phyloP scores from a whole-genome alignment of 2,797 vertebrate species.

The Ispidina lecontei region DNA sequence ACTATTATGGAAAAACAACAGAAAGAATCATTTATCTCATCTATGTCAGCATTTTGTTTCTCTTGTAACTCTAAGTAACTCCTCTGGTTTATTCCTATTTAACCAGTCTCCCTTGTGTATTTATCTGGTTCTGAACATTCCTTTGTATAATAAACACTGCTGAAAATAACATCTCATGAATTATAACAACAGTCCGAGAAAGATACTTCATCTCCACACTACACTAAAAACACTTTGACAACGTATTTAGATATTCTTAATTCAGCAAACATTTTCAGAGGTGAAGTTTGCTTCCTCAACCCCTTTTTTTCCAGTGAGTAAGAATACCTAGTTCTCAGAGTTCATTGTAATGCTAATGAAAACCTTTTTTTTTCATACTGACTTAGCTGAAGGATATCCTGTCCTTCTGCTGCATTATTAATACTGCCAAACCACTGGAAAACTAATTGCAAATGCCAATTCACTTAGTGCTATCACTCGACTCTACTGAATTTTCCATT shows the following conservation, averaged over 20 bases:
- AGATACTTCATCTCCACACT: slow-evolving; percentile 22
- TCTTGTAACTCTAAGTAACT: slow-evolving; percentile 59
- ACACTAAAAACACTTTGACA: neutral
- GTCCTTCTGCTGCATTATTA: slow-evolving; percentile 72
- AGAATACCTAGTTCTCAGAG: slow-evolving; percentile 31
- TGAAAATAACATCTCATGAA: slow-evolving; percentile 74
- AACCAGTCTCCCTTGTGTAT: slow-evolving; percentile 55
- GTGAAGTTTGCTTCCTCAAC: neutral
- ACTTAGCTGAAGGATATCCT: slow-evolving; percentile 70
- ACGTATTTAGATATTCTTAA: slow-evolving; percentile 22
- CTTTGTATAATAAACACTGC: slow-evolving; percentile 63
- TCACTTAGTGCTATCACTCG: slow-evolving; percentile 63
- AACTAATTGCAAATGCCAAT: slow-evolving; percentile 73
- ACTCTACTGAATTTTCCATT: slow-evolving; percentile 71
- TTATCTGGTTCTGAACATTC: slow-evolving; percentile 72
- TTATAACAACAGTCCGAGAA: slow-evolving; percentile 57
- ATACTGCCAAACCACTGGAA: slow-evolving; percentile 71
- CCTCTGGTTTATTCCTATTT: slow-evolving; percentile 58
- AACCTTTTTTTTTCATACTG: slow-evolving; percentile 38
- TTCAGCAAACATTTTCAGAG: slow-evolving; percentile 10
- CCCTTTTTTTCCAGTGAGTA: slow-evolving; percentile 11
- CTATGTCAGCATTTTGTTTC: slow-evolving; percentile 58
- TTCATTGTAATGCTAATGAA: slow-evolving; percentile 68
- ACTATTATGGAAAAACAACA: slow-evolving; percentile 11
- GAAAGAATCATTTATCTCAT: slow-evolving; percentile 23